phyloP scores from a whole-genome alignment of 2,113 vertebrate species.

The Limnothrissa miodon region DNA sequence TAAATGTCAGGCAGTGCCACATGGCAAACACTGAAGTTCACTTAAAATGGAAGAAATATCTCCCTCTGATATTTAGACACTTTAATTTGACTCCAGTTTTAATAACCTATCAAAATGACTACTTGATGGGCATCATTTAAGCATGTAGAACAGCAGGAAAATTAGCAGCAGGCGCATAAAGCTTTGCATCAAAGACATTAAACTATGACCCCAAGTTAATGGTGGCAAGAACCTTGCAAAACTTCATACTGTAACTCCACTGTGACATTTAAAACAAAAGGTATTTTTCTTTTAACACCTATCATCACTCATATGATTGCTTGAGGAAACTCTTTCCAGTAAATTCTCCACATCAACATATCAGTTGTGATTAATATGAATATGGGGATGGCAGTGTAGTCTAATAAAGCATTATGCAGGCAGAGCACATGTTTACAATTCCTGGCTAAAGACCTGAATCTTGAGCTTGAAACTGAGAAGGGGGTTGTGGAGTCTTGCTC shows the following conservation, averaged over 20 bases:
- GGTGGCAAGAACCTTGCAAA: neutral
- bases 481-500: neutral
- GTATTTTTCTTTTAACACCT: neutral
- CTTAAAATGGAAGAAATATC: neutral
- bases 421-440: neutral
- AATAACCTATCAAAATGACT: neutral
- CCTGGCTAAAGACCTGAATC: neutral
- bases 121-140: neutral
- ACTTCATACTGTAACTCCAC: too few relatives aligned
- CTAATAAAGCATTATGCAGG: neutral
- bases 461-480: neutral
- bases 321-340: neutral
- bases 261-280: too few relatives aligned
- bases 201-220: neutral
- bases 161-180: neutral
- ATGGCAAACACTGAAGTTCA: neutral
- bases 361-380: neutral
- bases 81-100: constrained; percentile 11
- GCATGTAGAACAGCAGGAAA: neutral
- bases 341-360: neutral
- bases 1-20: neutral
- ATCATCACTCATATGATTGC: neutral
- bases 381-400: neutral
- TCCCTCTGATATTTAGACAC: neutral
- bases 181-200: neutral